Base-by-base conservation (phyloP, 1,140 invertebrate genomes). In the Nebria ingens region DNA sequence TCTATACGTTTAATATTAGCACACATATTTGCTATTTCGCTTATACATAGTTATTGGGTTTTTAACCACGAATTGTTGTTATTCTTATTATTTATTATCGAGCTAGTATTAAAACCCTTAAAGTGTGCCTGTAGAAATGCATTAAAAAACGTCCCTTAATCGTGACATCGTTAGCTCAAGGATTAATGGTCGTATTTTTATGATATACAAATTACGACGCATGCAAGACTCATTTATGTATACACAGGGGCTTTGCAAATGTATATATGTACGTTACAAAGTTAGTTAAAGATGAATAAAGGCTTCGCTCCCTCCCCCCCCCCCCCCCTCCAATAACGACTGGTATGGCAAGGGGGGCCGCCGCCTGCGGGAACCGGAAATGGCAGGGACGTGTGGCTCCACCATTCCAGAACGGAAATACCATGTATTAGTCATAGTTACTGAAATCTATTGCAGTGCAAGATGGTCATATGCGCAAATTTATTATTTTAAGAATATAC, bases 381-480 rank as follows among this genome's bases (percentile, higher is more conserved):
- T 63, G 63, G 61, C 61, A 57, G 62, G 64, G 64, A 68, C 67
- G 67, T 67, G 67, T 64, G 67, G 62, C 67, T 62, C 62, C 59
- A 63, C 65, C 67, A 66, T 68, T 68, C 61, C 64, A 61, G 34
- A 51, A 62, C 67, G 67, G 67, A 68, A 68, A 68, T 65, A 66
- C 64, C 62, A 64, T 60, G 63, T 62, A 68, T 68, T 68, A 68
- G 65, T 68, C 65, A 68, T 68, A 68, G 63, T 64, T 64, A 64
- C 58, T 55, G 57, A 61, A 63, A 64, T 64, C 63, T 64, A 64
- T 45, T 45, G 40, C 40, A 45, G 17, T 17, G 15, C 40, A 45
- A 45, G 40, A 45, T 45, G 40, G 3, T 45, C 17, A n/a, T n/a
- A n/a, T n/a, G n/a, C 3, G 6, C 15, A 17, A 45, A 45, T 45